Evolutionary conservation across 2,888 invertebrate species (phyloP), one percentile per base, ranked within the genome.

Genomic region (Drosophila prolongata): DNA sequence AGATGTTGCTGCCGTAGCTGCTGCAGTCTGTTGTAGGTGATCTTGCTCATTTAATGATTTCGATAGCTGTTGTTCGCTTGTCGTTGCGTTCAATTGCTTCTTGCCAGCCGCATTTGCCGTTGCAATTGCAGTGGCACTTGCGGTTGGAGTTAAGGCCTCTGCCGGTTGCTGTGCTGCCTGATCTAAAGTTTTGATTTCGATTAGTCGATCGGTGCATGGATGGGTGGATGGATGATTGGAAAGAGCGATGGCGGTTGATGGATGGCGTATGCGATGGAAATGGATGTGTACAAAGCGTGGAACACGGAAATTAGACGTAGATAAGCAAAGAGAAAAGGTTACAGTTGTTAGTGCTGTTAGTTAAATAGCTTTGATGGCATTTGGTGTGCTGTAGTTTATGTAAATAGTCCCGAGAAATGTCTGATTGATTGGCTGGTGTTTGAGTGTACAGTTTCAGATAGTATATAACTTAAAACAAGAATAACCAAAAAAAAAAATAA

Each of bases 31-130:
- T 70, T 77, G 77, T 6, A 69, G 69, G 71, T 84, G 89, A 62
- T 89, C 89, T 77, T 88, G 89, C 64, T 89, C 89, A 76, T 84
- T 89, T 76, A 89, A 82, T 74, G 89, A 89, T 80, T 87, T 87
- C 68, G 89, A 89, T 78, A 89, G 79, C 50, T 86, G 89, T 56
- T 89, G 83, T 27, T 83, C 83, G 65, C 83, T 83, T 64, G 83
- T 83, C 77, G 83, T 83, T 78, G 83, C 80, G 75, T 83, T 83
- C 66, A 83, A 44, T 69, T 80, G 80, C 70, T 82, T 83, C 73
- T 70, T 70, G 14, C 75, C 70, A 62, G 76, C 73, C 35, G 49
- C 49, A 35, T 35, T 35, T 34, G 35, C 49, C 62, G 58, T 56
- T 57, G 50, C 69, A 54, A n/a, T 74, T 37, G 71, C 81, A 61